Conservation (phyloP, 2,113 vertebrate species). For the Podiceps cristatus region DNA sequence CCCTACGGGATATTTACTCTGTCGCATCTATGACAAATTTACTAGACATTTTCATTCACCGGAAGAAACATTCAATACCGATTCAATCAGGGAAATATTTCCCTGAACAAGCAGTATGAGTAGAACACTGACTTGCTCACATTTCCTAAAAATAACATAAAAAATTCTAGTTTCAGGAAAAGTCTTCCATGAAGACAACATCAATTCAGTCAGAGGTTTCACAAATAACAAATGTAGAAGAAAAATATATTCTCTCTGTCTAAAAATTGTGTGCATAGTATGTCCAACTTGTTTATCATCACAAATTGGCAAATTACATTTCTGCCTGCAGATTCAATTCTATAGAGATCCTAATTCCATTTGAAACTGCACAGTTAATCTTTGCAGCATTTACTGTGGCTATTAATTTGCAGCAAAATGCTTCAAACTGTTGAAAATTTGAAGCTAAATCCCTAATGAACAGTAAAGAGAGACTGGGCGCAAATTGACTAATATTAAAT, state of each 20-base stretch:
- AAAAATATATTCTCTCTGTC: neutral
- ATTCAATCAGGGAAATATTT: neutral
- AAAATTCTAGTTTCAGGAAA: neutral
- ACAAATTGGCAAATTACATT: neutral
- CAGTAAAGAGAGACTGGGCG: neutral
- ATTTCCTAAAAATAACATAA: neutral
- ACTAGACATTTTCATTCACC: neutral
- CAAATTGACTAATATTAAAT: neutral
- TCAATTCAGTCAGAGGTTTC: neutral
- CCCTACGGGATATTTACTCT: neutral
- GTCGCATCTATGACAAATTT: neutral
- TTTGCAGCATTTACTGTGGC: neutral
- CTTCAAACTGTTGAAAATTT: neutral
- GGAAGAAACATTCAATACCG: neutral
- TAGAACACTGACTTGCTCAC: neutral
- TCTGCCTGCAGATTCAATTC: neutral
- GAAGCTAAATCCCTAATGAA: neutral
- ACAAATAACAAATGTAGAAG: neutral
- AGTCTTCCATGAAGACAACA: neutral
- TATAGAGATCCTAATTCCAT: neutral
- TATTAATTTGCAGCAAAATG: neutral
- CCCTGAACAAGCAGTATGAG: neutral
- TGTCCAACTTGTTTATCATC: neutral
- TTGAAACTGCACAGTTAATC: neutral
- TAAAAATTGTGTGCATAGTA: neutral